Percentiles rank a stretch among this genome's conserved stretches.
Conservation (phyloP, 1,140 invertebrate species). For the Euglossa dilemma region DNA sequence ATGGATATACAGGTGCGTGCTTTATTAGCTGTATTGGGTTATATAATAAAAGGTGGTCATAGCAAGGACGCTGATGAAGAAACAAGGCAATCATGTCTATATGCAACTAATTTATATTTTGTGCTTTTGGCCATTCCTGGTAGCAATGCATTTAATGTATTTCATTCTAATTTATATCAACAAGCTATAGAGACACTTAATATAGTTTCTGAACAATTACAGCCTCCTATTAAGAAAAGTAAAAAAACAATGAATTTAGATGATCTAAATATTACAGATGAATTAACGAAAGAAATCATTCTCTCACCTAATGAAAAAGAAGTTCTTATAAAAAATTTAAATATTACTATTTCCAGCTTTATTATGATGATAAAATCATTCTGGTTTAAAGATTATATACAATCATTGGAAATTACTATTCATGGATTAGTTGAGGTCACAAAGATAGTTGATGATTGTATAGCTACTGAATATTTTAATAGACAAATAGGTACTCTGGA, state of each 20-base stretch:
- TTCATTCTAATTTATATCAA: slow-evolving; percentile 84
- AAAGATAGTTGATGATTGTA: slow-evolving; percentile 78
- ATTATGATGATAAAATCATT: slow-evolving; percentile 80
- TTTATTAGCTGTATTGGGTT: slow-evolving; percentile 82
- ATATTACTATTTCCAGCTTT: slow-evolving; percentile 80
- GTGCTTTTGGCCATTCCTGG: slow-evolving; percentile 82
- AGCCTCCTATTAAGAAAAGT: slow-evolving; percentile 57
- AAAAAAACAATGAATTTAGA: slow-evolving; percentile 58
- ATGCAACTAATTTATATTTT: slow-evolving; percentile 82
- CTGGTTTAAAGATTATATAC: slow-evolving; percentile 80
- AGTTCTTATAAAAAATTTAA: slow-evolving; percentile 71
- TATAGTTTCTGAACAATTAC: slow-evolving; percentile 69
- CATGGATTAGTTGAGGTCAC: slow-evolving; percentile 82
- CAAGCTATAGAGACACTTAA: slow-evolving; percentile 82
- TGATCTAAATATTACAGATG: slow-evolving; percentile 70
- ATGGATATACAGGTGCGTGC: slow-evolving; percentile 80
- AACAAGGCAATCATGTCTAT: slow-evolving; percentile 75
- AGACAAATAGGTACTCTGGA: slow-evolving; percentile 61
- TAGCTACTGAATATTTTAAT: slow-evolving; percentile 53
- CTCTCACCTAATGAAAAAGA: slow-evolving; percentile 68
- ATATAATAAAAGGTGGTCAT: slow-evolving; percentile 82
- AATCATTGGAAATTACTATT: slow-evolving; percentile 81
- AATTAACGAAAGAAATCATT: background rate
- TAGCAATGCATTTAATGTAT: slow-evolving; percentile 84
- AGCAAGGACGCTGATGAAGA: slow-evolving; percentile 73